Evolutionary conservation across 2,113 vertebrate genomes (phyloP).

Genomic region (Syrmaticus mikado): DNA sequence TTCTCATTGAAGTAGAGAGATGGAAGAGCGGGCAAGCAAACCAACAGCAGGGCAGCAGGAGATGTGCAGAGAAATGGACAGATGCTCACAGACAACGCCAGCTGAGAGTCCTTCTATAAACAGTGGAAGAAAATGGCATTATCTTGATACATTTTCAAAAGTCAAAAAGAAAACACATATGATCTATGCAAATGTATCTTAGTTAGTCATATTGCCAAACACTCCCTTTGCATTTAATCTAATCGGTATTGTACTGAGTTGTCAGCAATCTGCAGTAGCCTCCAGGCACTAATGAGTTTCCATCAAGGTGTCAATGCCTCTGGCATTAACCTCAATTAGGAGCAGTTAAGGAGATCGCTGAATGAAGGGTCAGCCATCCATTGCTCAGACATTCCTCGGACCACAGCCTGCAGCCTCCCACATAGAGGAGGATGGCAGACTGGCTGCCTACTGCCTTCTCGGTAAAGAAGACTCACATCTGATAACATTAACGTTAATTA

Average conservation of each 20-base stretch:
- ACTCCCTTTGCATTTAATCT: background rate
- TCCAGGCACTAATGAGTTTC: constrained; percentile 38
- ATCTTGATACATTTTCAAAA: background rate
- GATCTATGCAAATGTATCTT: constrained; percentile 6
- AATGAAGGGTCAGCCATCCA: constrained; percentile 28
- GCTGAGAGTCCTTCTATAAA: background rate
- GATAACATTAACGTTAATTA: constrained; percentile 1
- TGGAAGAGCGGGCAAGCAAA: background rate
- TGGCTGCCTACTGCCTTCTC: background rate
- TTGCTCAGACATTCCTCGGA: constrained; percentile 25
- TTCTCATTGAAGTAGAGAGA: background rate
- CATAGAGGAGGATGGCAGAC: background rate
- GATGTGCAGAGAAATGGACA: background rate
- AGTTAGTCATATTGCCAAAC: background rate
- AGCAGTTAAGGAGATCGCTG: constrained; percentile 31
- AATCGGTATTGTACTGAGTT: background rate
- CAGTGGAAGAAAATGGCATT: background rate
- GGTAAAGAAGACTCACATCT: background rate
- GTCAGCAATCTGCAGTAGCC: constrained; percentile 13
- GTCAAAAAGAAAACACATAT: background rate
- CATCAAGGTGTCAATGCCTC: constrained; percentile 59
- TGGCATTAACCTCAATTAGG: constrained; percentile 66
- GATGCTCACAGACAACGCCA: background rate
- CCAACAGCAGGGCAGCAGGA: background rate
- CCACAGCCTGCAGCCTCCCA: background rate